Base-by-base conservation (phyloP, 2,113 vertebrate genomes). In the Pimephales promelas region DNA sequence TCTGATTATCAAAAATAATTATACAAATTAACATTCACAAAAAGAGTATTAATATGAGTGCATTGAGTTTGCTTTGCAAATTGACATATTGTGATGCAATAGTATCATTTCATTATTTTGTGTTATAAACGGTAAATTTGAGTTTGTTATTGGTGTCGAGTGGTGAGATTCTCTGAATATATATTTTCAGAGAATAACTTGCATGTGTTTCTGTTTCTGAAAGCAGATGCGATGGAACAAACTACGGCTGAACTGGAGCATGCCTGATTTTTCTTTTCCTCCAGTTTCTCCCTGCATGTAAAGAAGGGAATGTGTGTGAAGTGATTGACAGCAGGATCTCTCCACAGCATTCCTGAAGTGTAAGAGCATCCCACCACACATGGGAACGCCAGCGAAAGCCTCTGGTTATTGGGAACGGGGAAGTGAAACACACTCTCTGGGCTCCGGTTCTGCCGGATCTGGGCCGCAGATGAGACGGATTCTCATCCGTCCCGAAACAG, bases 241-340 rank as follows among this genome's bases (percentile, higher is more conserved):
- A 66, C 7, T 18, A 22, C 10, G 36, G 62, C 62, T 66, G 31
- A 66, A 66, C 16, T 10, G 16, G 31, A 66, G 62, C 62, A 34
- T 2, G 34, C 62, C 5, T 20, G 16, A 2, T 4, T 4, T 0
- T 10, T 4, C 7, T 9, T 1, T 2, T 10, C 8, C 61, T 31
- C 28, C 64, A 36, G 31, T 11, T 40, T 18, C 31, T 28, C 62
- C 26, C 62, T 66, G 62, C 9, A 34, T 34, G 28, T 94, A 93
- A 94, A 85, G 88, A 85, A 94, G 93, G 92, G 94, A 88, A 89
- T 34, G 40, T 20, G 18, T 71, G 43, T 43, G 43, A 22, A 43
- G 45, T 34, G 75, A 74, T 52, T 87, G 81, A 85, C 40, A 83
- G 64, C 59, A 36, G 43, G 76, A 87, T 89, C 87, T 85, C 78